Evolutionary conservation across 2,113 vertebrate genomes (phyloP), one percentile per base, ranked within the genome.

Genomic region (Mobula birostris): DNA sequence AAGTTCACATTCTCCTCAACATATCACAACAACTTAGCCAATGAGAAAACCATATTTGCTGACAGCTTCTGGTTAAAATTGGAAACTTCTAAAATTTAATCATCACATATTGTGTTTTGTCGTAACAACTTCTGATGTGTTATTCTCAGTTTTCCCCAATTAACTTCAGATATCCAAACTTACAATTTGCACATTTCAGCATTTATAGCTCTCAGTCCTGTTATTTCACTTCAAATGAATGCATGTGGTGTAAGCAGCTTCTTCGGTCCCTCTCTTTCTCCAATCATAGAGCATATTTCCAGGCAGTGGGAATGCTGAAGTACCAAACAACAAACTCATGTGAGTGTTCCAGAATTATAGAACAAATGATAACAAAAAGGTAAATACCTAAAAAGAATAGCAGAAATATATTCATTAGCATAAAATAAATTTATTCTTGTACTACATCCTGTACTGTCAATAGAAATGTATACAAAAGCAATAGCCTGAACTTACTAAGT

Each of bases 401-500:
- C 82, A 17, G 32, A 9, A 36, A 12, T 78, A 94, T 58, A 83
- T 79, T 94, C 94, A 93, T 24, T 48, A 56, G 94, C 93, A 56
- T 58, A 94, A 94, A 95, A 96, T 48, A 40, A 32, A 92, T 85
- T 94, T 61, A 80, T 94, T 94, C 48, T 56, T 61, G 83, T 58
- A 94, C 94, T 94, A 82, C 95, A 95, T 56, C 94, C 76, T 95
- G 77, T 36, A 79, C n/a, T 95, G 95, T 94, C 95, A 95, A 95
- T 72, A 94, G 85, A 77, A 94, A 56, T 11, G n/a, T 36, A 61
- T 56, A 94, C 94, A 95, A 94, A 9, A 27, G 63, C 82, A 78
- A 95, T 95, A 87, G 94, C 94, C 90, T 88, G 94, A 74, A 95
- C 95, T n/a, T 19, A 94, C 94, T 95, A 94, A 95, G 95, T 95